Conservation (phyloP, 2,888 invertebrate genomes). For the Tigriopus californicus region DNA sequence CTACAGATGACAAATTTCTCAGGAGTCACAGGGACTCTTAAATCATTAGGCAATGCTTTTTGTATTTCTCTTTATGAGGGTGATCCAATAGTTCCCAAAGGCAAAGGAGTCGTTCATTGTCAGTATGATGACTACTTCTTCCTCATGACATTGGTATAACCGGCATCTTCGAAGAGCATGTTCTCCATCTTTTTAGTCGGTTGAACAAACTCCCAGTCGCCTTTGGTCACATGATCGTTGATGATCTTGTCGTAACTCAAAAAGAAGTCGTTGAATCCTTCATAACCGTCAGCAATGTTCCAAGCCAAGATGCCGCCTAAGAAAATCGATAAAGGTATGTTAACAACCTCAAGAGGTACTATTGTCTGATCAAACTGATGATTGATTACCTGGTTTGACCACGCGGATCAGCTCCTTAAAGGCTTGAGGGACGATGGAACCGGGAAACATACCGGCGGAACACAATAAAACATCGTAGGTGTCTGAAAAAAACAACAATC, state of each 20-base stretch:
- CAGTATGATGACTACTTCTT: not conserved
- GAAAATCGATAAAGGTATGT: too few species aligned
- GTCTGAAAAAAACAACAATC: not conserved
- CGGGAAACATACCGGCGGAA: not conserved
- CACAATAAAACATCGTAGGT: slow-evolving; percentile 5
- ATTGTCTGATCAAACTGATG: too few species aligned
- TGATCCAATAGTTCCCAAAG: too few species aligned
- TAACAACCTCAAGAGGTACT: too few species aligned
- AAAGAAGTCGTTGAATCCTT: slow-evolving; percentile 3
- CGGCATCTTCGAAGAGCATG: slow-evolving; percentile 2
- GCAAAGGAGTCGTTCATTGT: too few species aligned
- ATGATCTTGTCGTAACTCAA: not conserved
- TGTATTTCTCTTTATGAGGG: too few species aligned
- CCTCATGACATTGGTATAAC: not conserved
- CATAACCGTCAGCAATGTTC: slow-evolving; percentile 4
- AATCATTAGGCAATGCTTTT: too few species aligned
- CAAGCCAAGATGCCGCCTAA: not conserved
- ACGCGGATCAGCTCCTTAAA: not conserved
- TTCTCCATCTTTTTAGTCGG: not conserved
- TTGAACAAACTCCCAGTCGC: not conserved
- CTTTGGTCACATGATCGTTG: not conserved
- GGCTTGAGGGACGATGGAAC: slow-evolving; percentile 1
- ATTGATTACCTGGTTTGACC: not conserved
- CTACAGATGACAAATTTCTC: too few species aligned
- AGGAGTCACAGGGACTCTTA: too few species aligned